phyloP scores from a whole-genome alignment of 2,888 invertebrate genomes.

The Timema podura region DNA sequence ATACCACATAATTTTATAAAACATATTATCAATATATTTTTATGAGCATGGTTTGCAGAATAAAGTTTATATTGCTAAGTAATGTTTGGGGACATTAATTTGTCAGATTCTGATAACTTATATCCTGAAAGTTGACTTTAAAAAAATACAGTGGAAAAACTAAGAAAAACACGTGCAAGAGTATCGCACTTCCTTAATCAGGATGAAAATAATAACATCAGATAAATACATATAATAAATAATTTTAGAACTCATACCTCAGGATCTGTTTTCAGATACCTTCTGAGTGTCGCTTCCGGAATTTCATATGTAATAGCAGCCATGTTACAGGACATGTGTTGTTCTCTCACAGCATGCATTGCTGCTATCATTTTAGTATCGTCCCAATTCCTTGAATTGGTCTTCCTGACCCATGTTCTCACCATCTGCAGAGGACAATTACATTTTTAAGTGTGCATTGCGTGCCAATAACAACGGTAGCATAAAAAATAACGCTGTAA shows the following conservation, averaged over 20 bases:
- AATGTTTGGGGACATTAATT: not conserved
- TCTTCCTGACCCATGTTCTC: too few relatives aligned
- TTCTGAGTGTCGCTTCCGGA: not conserved
- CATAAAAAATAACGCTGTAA: too few relatives aligned
- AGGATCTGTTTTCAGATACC: slow-evolving; percentile 3
- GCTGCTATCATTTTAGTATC: too few relatives aligned
- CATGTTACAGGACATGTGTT: not conserved
- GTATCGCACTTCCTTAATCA: not conserved
- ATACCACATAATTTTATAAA: too few relatives aligned
- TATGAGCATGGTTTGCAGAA: not conserved
- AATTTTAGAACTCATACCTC: not conserved
- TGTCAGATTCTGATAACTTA: too few relatives aligned
- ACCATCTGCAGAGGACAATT: too few relatives aligned
- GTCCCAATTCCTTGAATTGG: too few relatives aligned
- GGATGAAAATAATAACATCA: not conserved
- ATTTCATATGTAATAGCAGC: not conserved
- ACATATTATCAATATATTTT: not conserved
- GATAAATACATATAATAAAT: not conserved
- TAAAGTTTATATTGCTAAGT: not conserved
- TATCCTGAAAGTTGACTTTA: too few relatives aligned
- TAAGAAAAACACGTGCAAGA: not conserved
- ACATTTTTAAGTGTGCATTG: too few relatives aligned
- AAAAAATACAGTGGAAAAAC: too few relatives aligned
- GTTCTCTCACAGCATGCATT: too few relatives aligned
- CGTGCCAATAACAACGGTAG: too few relatives aligned